These are phyloP conservation scores for Notodromas monacha DNA, from an alignment of 2,888 invertebrate species.

Conservation along the genomic window DNA sequence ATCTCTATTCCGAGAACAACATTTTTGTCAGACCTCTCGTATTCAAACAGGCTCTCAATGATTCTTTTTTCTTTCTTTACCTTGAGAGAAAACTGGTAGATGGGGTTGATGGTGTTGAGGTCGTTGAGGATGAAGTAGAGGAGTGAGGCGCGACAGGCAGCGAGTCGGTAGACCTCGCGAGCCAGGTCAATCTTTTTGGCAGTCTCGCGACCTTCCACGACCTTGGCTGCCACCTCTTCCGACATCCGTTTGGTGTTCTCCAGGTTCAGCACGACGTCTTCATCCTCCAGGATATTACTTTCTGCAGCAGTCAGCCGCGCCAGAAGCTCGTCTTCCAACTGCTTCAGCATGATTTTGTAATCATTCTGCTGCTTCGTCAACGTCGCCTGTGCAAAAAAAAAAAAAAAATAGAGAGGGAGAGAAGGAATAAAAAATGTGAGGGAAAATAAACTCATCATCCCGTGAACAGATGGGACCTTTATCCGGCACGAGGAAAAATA, in stretches of 20 bases:
- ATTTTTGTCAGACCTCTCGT: no score
- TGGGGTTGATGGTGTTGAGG: constrained; percentile 74
- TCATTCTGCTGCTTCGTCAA: constrained; percentile 83
- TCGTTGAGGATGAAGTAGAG: constrained; percentile 84
- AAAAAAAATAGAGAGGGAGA: no score
- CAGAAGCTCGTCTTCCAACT: constrained; percentile 63
- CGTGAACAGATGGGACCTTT: background rate
- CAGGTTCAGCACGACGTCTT: constrained; percentile 72
- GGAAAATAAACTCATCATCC: background rate
- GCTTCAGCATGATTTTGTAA: constrained; percentile 74
- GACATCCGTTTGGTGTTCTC: constrained; percentile 85
- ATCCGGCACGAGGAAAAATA: no score
- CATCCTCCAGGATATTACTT: constrained; percentile 72
- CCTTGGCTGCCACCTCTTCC: constrained; percentile 64
- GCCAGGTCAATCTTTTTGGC: constrained; percentile 72
- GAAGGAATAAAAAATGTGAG: constrained; percentile 8
- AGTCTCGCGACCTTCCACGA: constrained; percentile 64
- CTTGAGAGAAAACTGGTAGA: constrained; percentile 86
- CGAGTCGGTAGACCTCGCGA: constrained; percentile 60
- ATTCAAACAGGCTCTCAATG: no score
- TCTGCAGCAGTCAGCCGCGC: constrained; percentile 66
- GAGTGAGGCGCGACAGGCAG: constrained; percentile 65
- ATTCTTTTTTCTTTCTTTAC: no score
- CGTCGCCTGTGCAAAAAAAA: constrained; percentile 31
- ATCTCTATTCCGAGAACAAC: no score